phyloP scores from a whole-genome alignment of 1,140 invertebrate genomes.

The Eciton burchellii region DNA sequence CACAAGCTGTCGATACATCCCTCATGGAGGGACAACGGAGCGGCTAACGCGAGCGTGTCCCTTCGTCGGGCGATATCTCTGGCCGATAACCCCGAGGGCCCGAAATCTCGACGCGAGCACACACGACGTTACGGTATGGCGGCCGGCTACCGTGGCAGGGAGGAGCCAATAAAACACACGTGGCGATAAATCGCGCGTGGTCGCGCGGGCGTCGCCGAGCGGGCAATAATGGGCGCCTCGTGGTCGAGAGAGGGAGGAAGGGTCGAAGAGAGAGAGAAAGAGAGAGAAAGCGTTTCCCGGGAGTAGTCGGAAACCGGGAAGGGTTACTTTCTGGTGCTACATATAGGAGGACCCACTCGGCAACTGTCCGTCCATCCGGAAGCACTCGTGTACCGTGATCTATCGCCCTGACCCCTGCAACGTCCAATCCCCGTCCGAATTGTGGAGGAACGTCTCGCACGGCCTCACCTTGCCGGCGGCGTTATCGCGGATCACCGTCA shows the following conservation, averaged over 20 bases:
- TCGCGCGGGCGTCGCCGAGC: slow-evolving; percentile 73
- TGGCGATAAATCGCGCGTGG: slow-evolving; percentile 76
- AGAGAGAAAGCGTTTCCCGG: slow-evolving; percentile 46
- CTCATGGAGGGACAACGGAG: slow-evolving; percentile 51
- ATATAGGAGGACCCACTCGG: slow-evolving; percentile 60
- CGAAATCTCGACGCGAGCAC: slow-evolving; percentile 53
- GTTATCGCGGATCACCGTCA: slow-evolving; percentile 14
- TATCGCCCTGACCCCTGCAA: slow-evolving; percentile 63
- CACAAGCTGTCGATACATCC: slow-evolving; percentile 58
- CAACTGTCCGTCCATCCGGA: slow-evolving; percentile 64
- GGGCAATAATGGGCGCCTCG: slow-evolving; percentile 77
- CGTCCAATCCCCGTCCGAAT: slow-evolving; percentile 41
- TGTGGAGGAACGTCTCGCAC: slow-evolving; percentile 29
- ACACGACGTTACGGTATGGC: slow-evolving; percentile 49
- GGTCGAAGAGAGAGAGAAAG: slow-evolving; percentile 1
- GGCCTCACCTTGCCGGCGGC: slow-evolving; percentile 17
- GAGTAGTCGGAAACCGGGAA: slow-evolving; percentile 61
- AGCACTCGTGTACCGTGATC: slow-evolving; percentile 69
- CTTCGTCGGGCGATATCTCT: slow-evolving; percentile 52
- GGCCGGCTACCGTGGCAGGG: slow-evolving; percentile 66
- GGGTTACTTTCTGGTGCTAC: slow-evolving; percentile 71
- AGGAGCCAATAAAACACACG: slow-evolving; percentile 77
- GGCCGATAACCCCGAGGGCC: slow-evolving; percentile 53
- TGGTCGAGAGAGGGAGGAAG: slow-evolving; percentile 44
- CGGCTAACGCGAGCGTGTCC: slow-evolving; percentile 52